A percentile compares a stretch with the other conserved stretches of the same genome.
phyloP scores from a whole-genome alignment of 2,888 invertebrate genomes.

The Aelia acuminata region DNA sequence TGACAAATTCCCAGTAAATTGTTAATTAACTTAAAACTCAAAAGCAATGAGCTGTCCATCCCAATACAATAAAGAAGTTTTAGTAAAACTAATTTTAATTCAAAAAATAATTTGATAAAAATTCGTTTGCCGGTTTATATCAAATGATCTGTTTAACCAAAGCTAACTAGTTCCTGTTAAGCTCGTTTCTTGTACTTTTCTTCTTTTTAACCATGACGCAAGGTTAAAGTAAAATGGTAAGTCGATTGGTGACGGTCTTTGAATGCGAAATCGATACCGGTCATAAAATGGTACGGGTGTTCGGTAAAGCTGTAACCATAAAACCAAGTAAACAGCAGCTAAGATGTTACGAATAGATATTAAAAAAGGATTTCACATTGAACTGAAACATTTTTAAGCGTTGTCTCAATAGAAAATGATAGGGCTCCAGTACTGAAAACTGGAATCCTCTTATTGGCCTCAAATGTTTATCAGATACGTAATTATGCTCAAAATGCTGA shows the following conservation, averaged over 20 bases:
- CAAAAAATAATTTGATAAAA: not conserved
- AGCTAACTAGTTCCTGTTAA: not conserved
- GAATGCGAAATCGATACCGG: not conserved
- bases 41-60: not conserved
- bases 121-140: not conserved
- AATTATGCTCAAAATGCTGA: too few relatives aligned
- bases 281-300: not conserved
- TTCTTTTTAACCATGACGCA: too few relatives aligned
- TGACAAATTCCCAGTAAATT: not conserved
- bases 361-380: not conserved
- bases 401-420: too few relatives aligned
- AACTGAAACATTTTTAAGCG: not conserved
- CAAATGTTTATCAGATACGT: too few relatives aligned
- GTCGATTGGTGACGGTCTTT: not conserved
- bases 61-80: too few relatives aligned
- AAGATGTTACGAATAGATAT: not conserved
- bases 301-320: not conserved
- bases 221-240: not conserved
- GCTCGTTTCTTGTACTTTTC: too few relatives aligned
- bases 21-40: not conserved
- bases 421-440: too few relatives aligned
- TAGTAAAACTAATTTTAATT: too few relatives aligned
- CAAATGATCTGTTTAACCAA: not conserved
- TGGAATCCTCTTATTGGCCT: too few relatives aligned
- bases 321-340: not conserved